These are phyloP conservation scores for Ranitomeya variabilis DNA, from an alignment of 2,113 vertebrate genomes.

Conservation along the genomic window DNA sequence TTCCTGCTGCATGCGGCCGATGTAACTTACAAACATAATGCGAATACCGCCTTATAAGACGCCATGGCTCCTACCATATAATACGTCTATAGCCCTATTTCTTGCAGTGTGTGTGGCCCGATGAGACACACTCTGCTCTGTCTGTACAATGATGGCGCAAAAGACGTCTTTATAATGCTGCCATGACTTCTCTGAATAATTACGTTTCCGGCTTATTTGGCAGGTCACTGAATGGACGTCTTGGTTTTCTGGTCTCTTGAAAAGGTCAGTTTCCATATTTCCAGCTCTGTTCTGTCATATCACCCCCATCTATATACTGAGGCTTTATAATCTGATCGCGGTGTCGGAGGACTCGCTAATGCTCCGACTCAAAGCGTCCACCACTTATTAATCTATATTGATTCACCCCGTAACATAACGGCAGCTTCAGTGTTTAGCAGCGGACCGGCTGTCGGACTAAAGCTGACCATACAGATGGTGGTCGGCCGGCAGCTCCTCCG, in stretches of 20 bases:
- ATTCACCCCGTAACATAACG: no score
- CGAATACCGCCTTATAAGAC: no score
- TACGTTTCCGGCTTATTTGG: neutral
- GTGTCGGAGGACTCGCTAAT: neutral
- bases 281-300: neutral
- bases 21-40: no score
- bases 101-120: no score
- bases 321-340: neutral
- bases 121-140: neutral
- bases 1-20: no score
- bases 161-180: neutral
- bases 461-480: no score
- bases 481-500: no score
- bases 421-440: no score
- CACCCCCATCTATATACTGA: neutral
- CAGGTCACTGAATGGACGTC: neutral
- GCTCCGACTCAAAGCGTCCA: neutral
- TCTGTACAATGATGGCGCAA: neutral
- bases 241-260: neutral
- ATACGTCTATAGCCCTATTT: no score
- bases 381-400: no score
- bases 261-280: conserved; percentile 8
- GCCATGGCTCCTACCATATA: no score
- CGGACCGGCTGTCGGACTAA: no score
- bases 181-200: neutral